Base-by-base conservation (phyloP, 2,888 invertebrate species). In the Gastracanthus pulcherrimus region DNA sequence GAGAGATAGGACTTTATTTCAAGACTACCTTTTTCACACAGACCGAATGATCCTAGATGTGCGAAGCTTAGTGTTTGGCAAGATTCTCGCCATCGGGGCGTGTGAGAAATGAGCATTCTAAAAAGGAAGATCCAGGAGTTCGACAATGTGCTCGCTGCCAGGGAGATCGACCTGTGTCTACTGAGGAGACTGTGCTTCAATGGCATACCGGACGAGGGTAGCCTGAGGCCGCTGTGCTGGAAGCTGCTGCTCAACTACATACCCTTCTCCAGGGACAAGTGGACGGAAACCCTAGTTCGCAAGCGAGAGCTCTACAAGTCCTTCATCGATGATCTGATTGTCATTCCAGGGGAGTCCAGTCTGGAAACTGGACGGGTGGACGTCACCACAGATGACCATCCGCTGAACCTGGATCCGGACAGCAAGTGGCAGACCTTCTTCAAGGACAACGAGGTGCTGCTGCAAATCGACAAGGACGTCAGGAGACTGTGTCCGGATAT, bases 391-490 rank as follows among this genome's bases (percentile, higher is more conserved):
- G 93, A 93, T 51, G 97, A 98, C 91, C 97, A 99, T 94, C 99
- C 99, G 0, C 92, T 99, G 72, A 98, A 97, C 91, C 95, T 97
- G n/a, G 97, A 97, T 87, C 98, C 99, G 0, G 97, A 97, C 86
- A 98, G 98, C 90, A 96, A 97, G 67, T 99, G 99, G 99, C 96
- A 96, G 87, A 96, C 96, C 3, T 99, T 96, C 92, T 99, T 99
- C 92, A 97, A 96, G 91, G 99, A 99, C 91, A 99, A 99, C 92
- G 98, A 99, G 92, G 98, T 99, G 81, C 92, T 99, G 55, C 92
- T 98, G 60, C 99, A 99, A 93, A 99, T 99, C 87, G 99, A 99
- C 92, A 99, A 99, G 91, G 98, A 99, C 92, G 98, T 98, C 67
- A 94, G 94, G 85, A 94, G 99, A 74, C 92, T 99, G 2, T 98